phyloP scores from a whole-genome alignment of 2,888 invertebrate genomes.

The Andrena bucephala region DNA sequence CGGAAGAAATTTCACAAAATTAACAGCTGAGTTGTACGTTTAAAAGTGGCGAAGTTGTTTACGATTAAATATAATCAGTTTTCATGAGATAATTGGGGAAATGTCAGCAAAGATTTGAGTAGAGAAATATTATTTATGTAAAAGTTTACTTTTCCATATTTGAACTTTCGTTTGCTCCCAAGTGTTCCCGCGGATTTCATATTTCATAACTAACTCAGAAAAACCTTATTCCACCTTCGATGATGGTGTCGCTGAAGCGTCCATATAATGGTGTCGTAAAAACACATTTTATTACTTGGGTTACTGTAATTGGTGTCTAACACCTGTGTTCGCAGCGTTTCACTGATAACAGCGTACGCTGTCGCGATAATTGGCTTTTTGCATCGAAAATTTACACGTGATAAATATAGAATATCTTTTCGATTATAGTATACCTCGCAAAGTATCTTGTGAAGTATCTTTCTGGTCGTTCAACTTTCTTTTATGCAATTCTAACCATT shows the following conservation, averaged over 20 bases:
- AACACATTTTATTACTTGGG: constrained; percentile 20
- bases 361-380: not conserved
- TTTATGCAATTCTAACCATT: not conserved
- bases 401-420: constrained; percentile 1
- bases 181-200: not conserved
- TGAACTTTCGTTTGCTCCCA: too few relatives aligned
- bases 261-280: constrained; percentile 37
- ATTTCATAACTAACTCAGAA: not conserved
- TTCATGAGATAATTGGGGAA: too few relatives aligned
- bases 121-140: too few relatives aligned
- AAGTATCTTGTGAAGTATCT: not conserved
- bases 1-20: too few relatives aligned
- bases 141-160: too few relatives aligned
- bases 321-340: constrained; percentile 17
- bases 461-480: not conserved
- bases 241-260: constrained; percentile 23
- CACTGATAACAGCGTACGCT: constrained; percentile 3
- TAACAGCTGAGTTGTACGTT: too few relatives aligned
- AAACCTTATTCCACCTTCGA: not conserved
- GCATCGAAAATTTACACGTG: constrained; percentile 20
- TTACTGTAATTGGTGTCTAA: constrained; percentile 44
- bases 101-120: too few relatives aligned
- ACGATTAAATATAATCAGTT: too few relatives aligned
- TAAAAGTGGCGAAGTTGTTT: too few relatives aligned
- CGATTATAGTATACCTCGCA: not conserved